Evolutionary conservation across 2,888 invertebrate species (phyloP).

Genomic region (Athetis lepigone): DNA sequence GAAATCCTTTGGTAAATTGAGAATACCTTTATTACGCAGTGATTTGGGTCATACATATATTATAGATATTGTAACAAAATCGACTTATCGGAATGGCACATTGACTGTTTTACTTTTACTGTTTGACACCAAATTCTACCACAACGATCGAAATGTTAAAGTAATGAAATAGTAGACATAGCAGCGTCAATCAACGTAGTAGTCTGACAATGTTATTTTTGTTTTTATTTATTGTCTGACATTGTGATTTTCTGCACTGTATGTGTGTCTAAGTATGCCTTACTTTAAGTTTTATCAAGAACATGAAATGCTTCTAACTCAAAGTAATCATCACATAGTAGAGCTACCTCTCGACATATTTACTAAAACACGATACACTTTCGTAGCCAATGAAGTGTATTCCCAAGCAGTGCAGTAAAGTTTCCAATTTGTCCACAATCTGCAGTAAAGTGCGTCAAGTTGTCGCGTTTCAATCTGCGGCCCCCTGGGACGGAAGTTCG

Average conservation of each 20-base stretch:
- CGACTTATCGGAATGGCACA: no score
- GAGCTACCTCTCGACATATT: neutral
- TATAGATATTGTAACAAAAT: neutral
- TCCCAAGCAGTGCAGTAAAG: constrained; percentile 52
- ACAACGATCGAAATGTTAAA: no score
- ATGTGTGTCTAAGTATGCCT: no score
- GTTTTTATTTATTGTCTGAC: no score
- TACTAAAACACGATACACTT: constrained; percentile 19
- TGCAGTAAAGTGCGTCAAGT: constrained; percentile 65
- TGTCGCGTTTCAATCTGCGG: constrained; percentile 64
- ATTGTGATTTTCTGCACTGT: no score
- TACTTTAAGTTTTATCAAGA: no score
- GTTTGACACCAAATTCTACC: no score
- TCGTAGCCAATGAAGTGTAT: constrained; percentile 47
- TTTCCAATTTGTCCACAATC: constrained; percentile 63
- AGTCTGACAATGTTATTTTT: no score
- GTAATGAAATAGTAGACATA: no score
- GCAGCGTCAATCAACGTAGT: no score
- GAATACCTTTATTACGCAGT: constrained; percentile 1
- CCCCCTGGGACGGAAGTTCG: constrained; percentile 58
- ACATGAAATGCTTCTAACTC: neutral
- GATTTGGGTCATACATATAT: constrained; percentile 4
- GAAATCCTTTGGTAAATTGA: constrained; percentile 26
- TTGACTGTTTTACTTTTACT: no score
- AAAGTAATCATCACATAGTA: neutral